These are phyloP conservation scores for Eurosta solidaginis DNA, from an alignment of 1,140 invertebrate genomes.

Conservation along the genomic window DNA sequence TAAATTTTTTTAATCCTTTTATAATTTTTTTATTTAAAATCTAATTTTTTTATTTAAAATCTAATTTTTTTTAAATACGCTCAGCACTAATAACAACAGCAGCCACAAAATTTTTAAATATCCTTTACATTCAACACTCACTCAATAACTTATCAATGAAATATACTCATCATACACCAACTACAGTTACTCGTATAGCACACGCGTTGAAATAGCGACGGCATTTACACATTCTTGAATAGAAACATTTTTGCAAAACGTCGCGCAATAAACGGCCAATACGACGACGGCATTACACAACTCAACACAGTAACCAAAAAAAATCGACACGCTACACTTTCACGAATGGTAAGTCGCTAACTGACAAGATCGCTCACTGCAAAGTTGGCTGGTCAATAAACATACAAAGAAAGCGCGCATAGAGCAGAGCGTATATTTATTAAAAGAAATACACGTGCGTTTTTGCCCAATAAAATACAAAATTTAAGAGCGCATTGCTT, in stretches of 20 bases:
- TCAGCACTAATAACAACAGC: background rate
- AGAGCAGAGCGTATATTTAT: too few species aligned
- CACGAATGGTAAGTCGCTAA: background rate
- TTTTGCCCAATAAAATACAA: too few species aligned
- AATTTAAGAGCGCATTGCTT: too few species aligned
- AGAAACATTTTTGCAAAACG: background rate
- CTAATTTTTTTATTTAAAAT: background rate
- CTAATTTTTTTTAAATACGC: background rate
- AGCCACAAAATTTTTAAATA: background rate
- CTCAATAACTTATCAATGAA: background rate
- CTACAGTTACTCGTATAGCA: background rate
- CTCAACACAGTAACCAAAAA: constrained; percentile 16
- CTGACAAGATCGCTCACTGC: constrained; percentile 21
- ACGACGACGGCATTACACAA: constrained; percentile 16
- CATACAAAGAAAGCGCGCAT: too few species aligned
- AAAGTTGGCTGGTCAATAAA: background rate
- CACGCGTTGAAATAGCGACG: background rate
- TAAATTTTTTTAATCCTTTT: too few species aligned
- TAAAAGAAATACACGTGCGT: too few species aligned
- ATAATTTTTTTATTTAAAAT: background rate
- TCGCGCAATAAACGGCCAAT: background rate
- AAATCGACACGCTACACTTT: constrained; percentile 10
- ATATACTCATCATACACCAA: background rate
- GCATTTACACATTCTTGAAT: background rate
- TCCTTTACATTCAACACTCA: background rate